Evolutionary conservation across 2,113 vertebrate genomes (phyloP), one percentile per base, ranked within the genome.

Genomic region (Gulo gulo): DNA sequence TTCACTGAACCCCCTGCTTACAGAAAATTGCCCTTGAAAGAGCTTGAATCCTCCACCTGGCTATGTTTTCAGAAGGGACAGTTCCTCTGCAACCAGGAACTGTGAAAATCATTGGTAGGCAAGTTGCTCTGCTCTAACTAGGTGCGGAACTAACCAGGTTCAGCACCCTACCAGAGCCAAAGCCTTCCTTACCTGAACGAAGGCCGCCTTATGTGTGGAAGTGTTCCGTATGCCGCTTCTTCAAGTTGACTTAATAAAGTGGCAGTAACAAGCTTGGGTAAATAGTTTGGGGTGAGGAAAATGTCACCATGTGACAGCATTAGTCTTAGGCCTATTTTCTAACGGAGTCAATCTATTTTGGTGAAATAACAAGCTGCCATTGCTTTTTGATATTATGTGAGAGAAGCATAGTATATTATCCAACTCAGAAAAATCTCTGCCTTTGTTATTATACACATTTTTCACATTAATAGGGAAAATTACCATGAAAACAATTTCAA

Each of bases 401-500:
- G 82, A 96, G 55, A 88, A 93, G 47, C 4, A 78, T 7, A 93
- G 67, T 26, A 34, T 29, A 52, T 96, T 96, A 79, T 87, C 78
- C 65, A 61, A 69, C 63, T 87, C 5, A 8, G 7, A 63, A 94
- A 94, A 95, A 59, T 80, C 36, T 95, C 82, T 94, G 39, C 80
- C 88, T 85, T n/a, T 96, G 8, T 86, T 47, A 63, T 63, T 97
- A 89, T 84, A 67, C 88, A 91, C 80, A 97, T 88, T 79, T 98
- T 59, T 88, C 95, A 91, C 91, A 83, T 97, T 98, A 95, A 96
- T 61, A 84, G 73, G 94, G 84, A 84, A 97, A 95, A 94, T 73
- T 97, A 57, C 42, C 97, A 95, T 97, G 94, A 98, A 98, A 97
- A 96, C 83, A 96, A 97, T 97, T 97, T 96, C 8, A 92, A 97